Percentiles rank a stretch among this genome's conserved stretches.
Evolutionary conservation across 2,888 invertebrate genomes (phyloP).

Genomic region (Nasonia oneida): DNA sequence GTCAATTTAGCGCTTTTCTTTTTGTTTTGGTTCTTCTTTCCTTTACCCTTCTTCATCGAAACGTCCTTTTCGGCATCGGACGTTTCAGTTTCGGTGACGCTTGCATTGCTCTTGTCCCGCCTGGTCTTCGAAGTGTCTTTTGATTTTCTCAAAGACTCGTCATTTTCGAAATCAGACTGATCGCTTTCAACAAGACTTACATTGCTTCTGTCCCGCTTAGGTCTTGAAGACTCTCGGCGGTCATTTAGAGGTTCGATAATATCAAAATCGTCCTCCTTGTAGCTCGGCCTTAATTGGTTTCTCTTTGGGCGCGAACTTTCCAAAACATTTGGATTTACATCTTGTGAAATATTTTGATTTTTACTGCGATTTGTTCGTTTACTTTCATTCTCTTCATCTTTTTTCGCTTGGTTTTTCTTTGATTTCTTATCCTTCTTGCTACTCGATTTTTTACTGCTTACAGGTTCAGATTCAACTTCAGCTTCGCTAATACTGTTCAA

Average conservation of each 20-base stretch:
- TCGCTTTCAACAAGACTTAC: conserved; percentile 14
- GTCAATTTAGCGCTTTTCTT: conserved; percentile 30
- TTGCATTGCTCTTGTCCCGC: conserved; percentile 35
- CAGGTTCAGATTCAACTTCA: not conserved
- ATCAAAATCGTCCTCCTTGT: conserved; percentile 63
- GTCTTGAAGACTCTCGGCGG: not conserved
- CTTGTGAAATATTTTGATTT: conserved; percentile 41
- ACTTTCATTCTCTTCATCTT: not conserved
- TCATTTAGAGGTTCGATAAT: not conserved
- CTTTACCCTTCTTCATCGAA: conserved; percentile 8
- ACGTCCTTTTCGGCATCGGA: conserved; percentile 37
- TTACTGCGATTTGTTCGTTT: conserved; percentile 47
- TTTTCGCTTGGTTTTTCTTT: conserved; percentile 19
- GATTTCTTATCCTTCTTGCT: conserved; percentile 33
- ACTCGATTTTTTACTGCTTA: not conserved
- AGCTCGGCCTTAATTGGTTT: conserved; percentile 63
- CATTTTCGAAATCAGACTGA: not conserved
- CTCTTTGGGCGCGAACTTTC: conserved; percentile 64
- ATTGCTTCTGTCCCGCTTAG: conserved; percentile 15
- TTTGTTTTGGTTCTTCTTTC: conserved; percentile 36
- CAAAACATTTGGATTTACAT: not conserved
- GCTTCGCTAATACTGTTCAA: not conserved
- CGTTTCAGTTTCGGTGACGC: conserved; percentile 8
- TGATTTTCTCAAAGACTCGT: not conserved
- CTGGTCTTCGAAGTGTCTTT: conserved; percentile 15